phyloP scores from a whole-genome alignment of 23 tunicate genomes.

The Aplidium turbinatum region DNA sequence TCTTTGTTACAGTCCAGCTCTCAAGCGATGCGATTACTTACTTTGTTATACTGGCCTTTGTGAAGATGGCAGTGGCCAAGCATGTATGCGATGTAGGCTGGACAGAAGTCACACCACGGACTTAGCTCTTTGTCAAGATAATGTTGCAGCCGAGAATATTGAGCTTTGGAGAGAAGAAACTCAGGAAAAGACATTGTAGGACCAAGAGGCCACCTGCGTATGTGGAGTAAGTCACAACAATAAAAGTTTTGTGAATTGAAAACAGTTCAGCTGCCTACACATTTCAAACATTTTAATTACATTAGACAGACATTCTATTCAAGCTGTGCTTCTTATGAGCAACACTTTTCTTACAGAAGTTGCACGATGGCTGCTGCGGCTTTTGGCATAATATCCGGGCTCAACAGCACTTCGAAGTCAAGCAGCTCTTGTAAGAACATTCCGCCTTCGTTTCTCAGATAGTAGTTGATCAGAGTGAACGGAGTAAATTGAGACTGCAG shows the following conservation, averaged over 20 bases:
- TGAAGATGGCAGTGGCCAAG: conserved; percentile 74
- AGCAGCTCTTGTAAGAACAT: conserved; percentile 34
- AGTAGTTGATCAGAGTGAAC: conserved; percentile 45
- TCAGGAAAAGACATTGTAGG: conserved; percentile 70
- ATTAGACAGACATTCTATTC: neutral
- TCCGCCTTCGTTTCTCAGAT: conserved; percentile 47
- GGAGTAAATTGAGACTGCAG: neutral
- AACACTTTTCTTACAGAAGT: conserved; percentile 71
- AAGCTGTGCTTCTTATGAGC: neutral
- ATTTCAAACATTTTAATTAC: too few species aligned
- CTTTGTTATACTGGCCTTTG: conserved; percentile 60
- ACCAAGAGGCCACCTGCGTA: conserved; percentile 68
- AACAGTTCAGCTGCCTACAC: too few species aligned
- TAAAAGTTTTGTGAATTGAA: neutral
- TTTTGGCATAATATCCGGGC: conserved; percentile 13
- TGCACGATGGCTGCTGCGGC: conserved; percentile 49
- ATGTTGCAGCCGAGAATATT: conserved; percentile 43
- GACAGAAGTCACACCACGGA: conserved; percentile 68
- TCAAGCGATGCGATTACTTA: neutral
- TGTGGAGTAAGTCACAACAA: neutral
- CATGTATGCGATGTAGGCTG: conserved; percentile 46
- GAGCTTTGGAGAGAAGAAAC: conserved; percentile 63
- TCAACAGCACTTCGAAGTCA: conserved; percentile 13
- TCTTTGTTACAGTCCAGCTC: neutral
- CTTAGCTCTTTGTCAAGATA: conserved; percentile 39